These are phyloP conservation scores for Hyles lineata DNA, from an alignment of 2,888 invertebrate species.

Conservation along the genomic window DNA sequence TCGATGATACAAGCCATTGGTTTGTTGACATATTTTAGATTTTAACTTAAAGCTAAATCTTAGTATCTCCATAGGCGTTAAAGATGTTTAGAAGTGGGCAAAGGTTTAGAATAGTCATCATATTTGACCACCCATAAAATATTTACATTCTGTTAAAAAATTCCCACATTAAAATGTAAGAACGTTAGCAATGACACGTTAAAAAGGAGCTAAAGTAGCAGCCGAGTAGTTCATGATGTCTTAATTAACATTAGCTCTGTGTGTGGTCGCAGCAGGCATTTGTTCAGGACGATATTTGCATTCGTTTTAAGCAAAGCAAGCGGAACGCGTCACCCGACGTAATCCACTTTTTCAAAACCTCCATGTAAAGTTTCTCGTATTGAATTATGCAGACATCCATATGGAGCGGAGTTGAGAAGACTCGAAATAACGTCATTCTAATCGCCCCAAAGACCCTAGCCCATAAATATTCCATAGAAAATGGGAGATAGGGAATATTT, in stretches of 20 bases:
- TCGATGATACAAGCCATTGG: too few species aligned
- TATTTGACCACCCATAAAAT: not conserved
- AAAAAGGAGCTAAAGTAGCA: slow-evolving; percentile 61
- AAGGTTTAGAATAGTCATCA: too few species aligned
- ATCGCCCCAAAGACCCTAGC: slow-evolving; percentile 67
- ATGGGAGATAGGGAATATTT: slow-evolving; percentile 64
- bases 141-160: not conserved
- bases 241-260: slow-evolving; percentile 60
- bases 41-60: too few species aligned
- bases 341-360: slow-evolving; percentile 55
- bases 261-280: slow-evolving; percentile 57
- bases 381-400: slow-evolving; percentile 75
- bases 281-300: slow-evolving; percentile 40
- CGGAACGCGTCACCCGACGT: slow-evolving; percentile 29
- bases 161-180: slow-evolving; percentile 14
- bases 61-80: too few species aligned
- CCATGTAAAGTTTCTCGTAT: slow-evolving; percentile 54
- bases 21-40: too few species aligned
- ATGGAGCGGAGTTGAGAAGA: slow-evolving; percentile 66
- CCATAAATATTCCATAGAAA: slow-evolving; percentile 77
- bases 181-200: slow-evolving; percentile 51
- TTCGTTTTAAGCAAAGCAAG: slow-evolving; percentile 30
- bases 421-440: slow-evolving; percentile 75
- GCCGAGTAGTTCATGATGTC: slow-evolving; percentile 49
- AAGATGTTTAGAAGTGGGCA: too few species aligned